Percentiles rank a stretch among this genome's conserved stretches.
Conservation (phyloP, 2,113 vertebrate genomes). For the Pteropus alecto region DNA sequence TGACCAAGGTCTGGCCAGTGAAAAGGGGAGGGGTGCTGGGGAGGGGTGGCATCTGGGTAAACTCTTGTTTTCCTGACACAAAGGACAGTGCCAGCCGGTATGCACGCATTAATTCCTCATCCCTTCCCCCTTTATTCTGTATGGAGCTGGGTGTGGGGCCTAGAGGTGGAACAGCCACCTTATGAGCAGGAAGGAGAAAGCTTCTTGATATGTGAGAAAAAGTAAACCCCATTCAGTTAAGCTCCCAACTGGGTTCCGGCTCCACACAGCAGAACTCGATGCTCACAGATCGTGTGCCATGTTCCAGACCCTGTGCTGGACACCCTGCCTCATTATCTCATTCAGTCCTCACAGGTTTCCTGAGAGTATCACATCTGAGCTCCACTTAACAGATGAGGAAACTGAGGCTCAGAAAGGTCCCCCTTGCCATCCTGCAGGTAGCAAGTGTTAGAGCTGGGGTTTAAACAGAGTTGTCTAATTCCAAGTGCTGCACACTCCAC, state of each 20-base stretch:
- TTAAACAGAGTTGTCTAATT: not conserved
- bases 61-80: not conserved
- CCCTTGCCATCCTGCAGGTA: too few species aligned
- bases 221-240: not conserved
- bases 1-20: not conserved
- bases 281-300: too few species aligned
- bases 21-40: too few species aligned
- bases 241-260: not conserved
- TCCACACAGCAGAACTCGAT: fast-evolving
- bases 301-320: too few species aligned
- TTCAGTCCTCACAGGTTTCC: not conserved
- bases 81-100: not conserved
- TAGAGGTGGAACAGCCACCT: fast-evolving
- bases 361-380: not conserved
- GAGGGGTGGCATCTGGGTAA: not conserved
- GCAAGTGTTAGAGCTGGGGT: not conserved
- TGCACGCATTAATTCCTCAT: fast-evolving
- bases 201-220: not conserved
- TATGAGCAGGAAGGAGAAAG: not conserved
- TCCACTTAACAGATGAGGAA: not conserved
- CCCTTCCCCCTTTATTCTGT: not conserved
- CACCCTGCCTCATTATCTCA: fast-evolving
- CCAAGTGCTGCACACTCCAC: fast-evolving
- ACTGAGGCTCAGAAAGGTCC: not conserved
- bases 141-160: fast-evolving